These are phyloP conservation scores for Protonemura montana DNA, from an alignment of 2,888 invertebrate genomes.

Conservation along the genomic window DNA sequence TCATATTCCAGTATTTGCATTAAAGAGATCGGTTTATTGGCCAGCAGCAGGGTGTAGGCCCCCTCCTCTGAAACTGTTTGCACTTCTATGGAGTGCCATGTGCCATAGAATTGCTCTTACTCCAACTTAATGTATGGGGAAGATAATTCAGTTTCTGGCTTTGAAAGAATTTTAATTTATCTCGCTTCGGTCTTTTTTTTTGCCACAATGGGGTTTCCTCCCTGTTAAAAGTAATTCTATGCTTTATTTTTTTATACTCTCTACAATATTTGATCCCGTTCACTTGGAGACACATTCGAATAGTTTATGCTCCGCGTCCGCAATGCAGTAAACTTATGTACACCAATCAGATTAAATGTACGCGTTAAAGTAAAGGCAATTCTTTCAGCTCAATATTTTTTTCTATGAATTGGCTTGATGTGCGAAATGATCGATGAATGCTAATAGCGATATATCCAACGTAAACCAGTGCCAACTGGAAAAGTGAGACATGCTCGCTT, in stretches of 20 bases:
- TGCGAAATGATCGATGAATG: background rate
- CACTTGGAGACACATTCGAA: background rate
- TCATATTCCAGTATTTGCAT: slow-evolving; percentile 12
- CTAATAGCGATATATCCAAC: background rate
- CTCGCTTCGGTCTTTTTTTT: background rate
- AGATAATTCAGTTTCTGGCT: slow-evolving; percentile 12
- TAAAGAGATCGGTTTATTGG: background rate
- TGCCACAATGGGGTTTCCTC: background rate
- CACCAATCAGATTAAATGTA: slow-evolving; percentile 1
- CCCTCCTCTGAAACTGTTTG: background rate
- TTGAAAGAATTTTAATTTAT: slow-evolving; percentile 12
- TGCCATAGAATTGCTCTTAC: background rate
- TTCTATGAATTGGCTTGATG: background rate
- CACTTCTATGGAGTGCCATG: background rate
- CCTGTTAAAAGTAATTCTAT: background rate
- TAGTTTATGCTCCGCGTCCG: background rate
- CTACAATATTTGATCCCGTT: background rate
- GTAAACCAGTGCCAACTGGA: background rate
- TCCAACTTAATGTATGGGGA: background rate
- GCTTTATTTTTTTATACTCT: background rate
- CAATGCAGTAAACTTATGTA: background rate
- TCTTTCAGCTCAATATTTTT: background rate
- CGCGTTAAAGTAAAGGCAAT: background rate
- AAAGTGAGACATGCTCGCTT: background rate
- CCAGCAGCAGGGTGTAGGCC: background rate